Base-by-base conservation (phyloP, 2,113 vertebrate species). In the Pseudopodoces humilis region DNA sequence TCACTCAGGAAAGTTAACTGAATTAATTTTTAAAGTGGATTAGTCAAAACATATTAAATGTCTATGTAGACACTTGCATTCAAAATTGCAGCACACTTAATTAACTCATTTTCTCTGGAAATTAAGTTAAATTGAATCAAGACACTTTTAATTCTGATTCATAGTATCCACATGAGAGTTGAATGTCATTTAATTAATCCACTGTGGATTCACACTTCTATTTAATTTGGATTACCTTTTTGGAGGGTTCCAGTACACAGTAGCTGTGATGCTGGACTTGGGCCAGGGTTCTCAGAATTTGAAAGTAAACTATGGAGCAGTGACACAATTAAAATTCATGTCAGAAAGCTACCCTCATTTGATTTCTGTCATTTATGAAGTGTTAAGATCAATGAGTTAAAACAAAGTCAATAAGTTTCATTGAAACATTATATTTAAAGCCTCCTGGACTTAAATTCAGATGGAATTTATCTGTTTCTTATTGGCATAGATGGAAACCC, bases 111-210 rank as follows among this genome's bases (percentile, higher is more conserved):
- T 97, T 88, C 86, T 86, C 86, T 94, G 88, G 91, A 97, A 97
- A 97, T 97, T 93, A 90, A 88, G 63, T 90, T 93, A 95, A 95
- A 97, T 97, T 95, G 94, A 96, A 96, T 95, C 79, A 94, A 96
- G 95, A 94, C 92, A 86, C 59, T 94, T 94, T 93, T 92, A 97
- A 92, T 95, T 96, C 94, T 93, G 92, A 95, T 94, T 93, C 90
- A 94, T 70, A 67, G 55, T 93, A 96, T 92, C 79, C 96, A 93
- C 94, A 92, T 55, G 96, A 93, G 96, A 95, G 43, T 93, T 81
- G 70, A 86, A 90, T 88, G 88, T 80, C 88, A 93, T 83, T 95
- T 96, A 97, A 97, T 97, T 96, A 96, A 94, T 95, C 94, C 83
- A 67, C 83, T 93, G 90, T 93, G 96, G 64, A 92, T 96, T 96